These are phyloP conservation scores for Poeciliopsis presidionis DNA, from an alignment of 2,797 vertebrate species.

Conservation along the genomic window DNA sequence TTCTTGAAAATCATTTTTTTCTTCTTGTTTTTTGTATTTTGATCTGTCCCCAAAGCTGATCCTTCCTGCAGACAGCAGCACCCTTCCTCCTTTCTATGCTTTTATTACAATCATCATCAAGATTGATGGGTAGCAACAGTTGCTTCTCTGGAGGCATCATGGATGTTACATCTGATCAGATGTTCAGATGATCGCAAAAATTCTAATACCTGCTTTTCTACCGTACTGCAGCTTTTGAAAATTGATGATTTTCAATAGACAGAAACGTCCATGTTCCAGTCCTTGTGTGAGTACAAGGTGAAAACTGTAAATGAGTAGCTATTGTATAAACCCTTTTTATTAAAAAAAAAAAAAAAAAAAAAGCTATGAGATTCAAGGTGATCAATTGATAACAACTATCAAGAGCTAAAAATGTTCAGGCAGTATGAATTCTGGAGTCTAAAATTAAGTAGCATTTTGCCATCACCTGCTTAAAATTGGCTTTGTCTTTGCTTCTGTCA, in stretches of 20 bases:
- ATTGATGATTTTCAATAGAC: neutral
- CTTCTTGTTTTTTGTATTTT: neutral
- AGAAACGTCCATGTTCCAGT: neutral
- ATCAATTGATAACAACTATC: neutral
- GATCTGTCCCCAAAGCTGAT: neutral
- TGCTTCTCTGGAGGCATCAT: no score
- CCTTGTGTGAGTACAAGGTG: neutral
- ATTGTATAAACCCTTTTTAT: neutral
- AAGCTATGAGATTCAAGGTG: neutral
- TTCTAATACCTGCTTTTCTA: neutral
- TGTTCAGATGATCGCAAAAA: no score
- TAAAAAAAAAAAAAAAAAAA: neutral
- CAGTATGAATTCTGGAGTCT: neutral
- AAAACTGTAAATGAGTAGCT: neutral
- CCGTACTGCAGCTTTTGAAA: neutral
- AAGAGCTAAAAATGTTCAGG: neutral
- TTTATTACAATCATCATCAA: neutral
- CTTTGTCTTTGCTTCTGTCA: constrained; percentile 1
- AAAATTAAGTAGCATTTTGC: neutral
- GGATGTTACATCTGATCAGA: no score
- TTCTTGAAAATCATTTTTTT: neutral
- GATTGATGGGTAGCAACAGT: neutral
- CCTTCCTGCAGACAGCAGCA: neutral
- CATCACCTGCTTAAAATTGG: constrained; percentile 1
- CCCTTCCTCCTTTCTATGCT: neutral